phyloP scores from a whole-genome alignment of 2,888 invertebrate genomes.

The Acheta domesticus region DNA sequence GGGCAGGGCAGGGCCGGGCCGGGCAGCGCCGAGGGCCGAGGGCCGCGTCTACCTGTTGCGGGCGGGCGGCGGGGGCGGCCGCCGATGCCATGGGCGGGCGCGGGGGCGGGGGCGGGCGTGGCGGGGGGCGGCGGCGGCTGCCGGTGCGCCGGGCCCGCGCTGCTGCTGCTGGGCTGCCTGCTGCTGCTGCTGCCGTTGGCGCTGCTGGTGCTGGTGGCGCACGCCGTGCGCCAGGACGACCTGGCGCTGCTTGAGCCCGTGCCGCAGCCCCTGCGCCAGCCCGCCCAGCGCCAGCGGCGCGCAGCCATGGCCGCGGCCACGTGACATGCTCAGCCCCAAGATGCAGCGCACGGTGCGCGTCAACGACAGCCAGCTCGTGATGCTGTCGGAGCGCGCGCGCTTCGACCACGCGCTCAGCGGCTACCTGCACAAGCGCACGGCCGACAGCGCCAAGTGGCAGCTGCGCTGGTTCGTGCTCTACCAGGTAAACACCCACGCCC shows the following conservation, averaged over 20 bases:
- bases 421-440: slow-evolving; percentile 78
- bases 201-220: slow-evolving; percentile 26
- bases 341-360: slow-evolving; percentile 82
- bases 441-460: slow-evolving; percentile 87
- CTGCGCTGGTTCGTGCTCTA: slow-evolving; percentile 76
- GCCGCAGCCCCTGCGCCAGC: background rate
- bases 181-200: slow-evolving; percentile 27
- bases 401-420: slow-evolving; percentile 80
- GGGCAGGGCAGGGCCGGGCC: too few species aligned
- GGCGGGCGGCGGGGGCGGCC: too few species aligned
- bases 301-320: background rate
- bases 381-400: slow-evolving; percentile 81
- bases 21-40: too few species aligned
- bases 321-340: slow-evolving; percentile 38
- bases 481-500: slow-evolving; percentile 57
- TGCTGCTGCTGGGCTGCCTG: slow-evolving; percentile 27
- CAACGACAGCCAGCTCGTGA: slow-evolving; percentile 79
- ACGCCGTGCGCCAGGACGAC: slow-evolving; percentile 27
- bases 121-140: background rate
- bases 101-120: background rate
- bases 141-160: background rate
- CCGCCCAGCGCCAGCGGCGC: background rate
- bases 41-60: too few species aligned
- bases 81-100: too few species aligned
- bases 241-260: slow-evolving; percentile 12